Evolutionary conservation across 2,888 invertebrate species (phyloP), one percentile per base, ranked within the genome.

Genomic region (Pycnomerus fuliginosus): DNA sequence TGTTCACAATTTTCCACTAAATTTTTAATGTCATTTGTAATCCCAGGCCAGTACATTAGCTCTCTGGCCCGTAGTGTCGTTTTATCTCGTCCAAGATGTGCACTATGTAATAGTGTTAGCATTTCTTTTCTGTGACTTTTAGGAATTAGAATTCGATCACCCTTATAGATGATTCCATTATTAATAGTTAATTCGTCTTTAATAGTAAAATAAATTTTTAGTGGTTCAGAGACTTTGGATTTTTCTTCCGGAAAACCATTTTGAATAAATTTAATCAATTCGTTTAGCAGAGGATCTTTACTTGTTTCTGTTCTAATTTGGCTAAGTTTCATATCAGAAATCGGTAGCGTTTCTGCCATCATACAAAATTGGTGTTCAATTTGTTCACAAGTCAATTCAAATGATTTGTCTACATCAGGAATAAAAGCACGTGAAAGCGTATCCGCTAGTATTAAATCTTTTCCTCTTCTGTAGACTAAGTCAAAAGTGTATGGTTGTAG

Each of bases 171-270:
- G 30, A 62, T 29, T 20, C 31, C 44, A 22, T 60, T 36, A 36
- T 56, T 53, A n/a, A 56, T 29, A 40, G 30, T 37, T 3, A 60
- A 29, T 8, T 58, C 52, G 40, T 53, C 48, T 44, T 50, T 53
- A 25, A 46, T 10, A 33, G 57, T 58, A 41, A 48, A 61, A 48
- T 53, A 63, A 10, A 43, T 37, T 46, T 31, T 35, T 27, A n/a
- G n/a, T n/a, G n/a, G n/a, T n/a, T n/a, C n/a, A n/a, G n/a, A n/a
- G n/a, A n/a, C n/a, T n/a, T n/a, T 7, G 33, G 20, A 22, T 15
- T 20, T 33, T 5, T 14, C n/a, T 17, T 17, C 11, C 20, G 58
- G 56, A 54, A 53, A 55, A 4, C 50, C 52, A 35, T 23, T 16
- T 40, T 14, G 20, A 30, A 52, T 30, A 28, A 44, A n/a, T 43